phyloP scores from a whole-genome alignment of 1,140 invertebrate genomes.

The Saxidomus purpurata region DNA sequence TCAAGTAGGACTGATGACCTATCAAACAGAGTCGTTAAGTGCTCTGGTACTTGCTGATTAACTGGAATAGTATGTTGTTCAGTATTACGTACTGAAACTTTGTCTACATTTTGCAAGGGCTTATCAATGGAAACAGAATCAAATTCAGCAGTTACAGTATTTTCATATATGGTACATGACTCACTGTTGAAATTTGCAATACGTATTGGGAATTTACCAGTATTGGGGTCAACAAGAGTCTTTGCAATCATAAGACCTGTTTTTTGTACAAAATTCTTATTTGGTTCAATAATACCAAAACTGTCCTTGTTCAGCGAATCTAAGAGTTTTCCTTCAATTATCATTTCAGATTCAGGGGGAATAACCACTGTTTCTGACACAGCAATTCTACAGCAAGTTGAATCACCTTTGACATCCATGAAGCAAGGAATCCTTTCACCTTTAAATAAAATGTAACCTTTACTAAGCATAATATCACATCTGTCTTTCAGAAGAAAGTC shows the following conservation, averaged over 20 bases:
- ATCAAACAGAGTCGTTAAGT: neutral
- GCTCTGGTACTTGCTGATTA: neutral
- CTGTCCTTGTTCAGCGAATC: neutral
- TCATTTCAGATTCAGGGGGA: neutral
- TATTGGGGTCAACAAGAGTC: neutral
- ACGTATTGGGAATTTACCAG: conserved; percentile 10
- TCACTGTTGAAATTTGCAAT: conserved; percentile 33
- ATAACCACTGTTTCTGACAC: neutral
- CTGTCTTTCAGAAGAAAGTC: conserved; percentile 41
- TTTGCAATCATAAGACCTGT: neutral
- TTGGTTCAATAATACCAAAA: neutral
- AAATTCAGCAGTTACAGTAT: conserved; percentile 34
- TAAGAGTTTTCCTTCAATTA: neutral
- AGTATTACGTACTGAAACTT: too few relatives aligned
- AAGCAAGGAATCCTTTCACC: neutral
- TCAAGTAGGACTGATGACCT: neutral
- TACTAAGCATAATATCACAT: conserved; percentile 6
- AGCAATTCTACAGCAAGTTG: neutral
- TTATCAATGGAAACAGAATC: conserved; percentile 1
- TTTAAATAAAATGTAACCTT: neutral
- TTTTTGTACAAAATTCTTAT: neutral
- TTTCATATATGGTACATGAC: conserved; percentile 15
- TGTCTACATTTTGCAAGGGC: too few relatives aligned
- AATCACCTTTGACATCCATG: neutral
- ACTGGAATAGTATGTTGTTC: too few relatives aligned